Conservation (phyloP, 2,113 vertebrate genomes). For the Cervus canadensis region DNA sequence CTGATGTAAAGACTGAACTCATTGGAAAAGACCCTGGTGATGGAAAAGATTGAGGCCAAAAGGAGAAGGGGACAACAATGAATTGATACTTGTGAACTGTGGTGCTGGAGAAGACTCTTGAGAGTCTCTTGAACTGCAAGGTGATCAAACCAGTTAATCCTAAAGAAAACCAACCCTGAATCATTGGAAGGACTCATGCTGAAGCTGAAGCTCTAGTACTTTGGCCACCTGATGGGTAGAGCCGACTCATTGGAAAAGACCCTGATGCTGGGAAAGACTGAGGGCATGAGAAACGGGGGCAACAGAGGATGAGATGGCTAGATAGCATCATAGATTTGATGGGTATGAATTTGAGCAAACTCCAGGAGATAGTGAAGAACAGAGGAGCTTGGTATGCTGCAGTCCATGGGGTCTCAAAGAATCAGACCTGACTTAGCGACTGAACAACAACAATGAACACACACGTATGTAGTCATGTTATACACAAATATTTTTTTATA, state of each 20-base stretch:
- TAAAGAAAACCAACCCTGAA: background rate
- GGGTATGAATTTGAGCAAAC: background rate
- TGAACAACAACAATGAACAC: background rate
- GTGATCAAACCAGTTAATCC: background rate
- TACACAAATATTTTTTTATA: background rate
- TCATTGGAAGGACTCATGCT: background rate
- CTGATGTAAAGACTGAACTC: background rate
- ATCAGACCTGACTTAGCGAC: background rate
- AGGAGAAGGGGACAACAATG: background rate
- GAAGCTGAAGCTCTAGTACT: background rate
- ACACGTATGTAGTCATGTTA: background rate
- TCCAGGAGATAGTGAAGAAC: background rate
- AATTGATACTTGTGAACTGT: background rate
- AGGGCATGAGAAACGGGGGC: background rate
- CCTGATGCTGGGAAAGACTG: background rate
- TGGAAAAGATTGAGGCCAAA: background rate
- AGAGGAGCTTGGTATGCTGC: background rate
- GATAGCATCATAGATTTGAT: background rate
- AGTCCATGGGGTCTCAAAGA: background rate
- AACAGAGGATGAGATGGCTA: background rate
- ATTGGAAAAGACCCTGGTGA: background rate
- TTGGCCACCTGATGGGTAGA: background rate
- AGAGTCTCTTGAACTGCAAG: background rate
- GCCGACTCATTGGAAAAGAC: background rate
- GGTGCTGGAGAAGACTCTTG: background rate